Conservation (phyloP, 1,140 invertebrate species). For the Anoplophora glabripennis region DNA sequence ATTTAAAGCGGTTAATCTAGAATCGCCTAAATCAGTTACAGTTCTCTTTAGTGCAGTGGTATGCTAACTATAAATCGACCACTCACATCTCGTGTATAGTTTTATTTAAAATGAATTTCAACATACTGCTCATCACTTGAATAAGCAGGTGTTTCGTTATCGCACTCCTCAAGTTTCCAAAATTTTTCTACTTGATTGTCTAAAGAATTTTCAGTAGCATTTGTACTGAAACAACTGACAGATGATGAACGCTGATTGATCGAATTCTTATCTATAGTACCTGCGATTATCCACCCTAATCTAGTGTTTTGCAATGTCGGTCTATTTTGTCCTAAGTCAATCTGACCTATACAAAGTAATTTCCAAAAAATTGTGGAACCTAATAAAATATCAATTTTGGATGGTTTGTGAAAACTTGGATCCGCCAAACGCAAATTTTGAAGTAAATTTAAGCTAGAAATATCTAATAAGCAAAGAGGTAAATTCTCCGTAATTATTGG, state of each 20-base stretch:
- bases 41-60: slow-evolving; percentile 8
- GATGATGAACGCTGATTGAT: background rate
- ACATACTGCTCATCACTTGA: slow-evolving; percentile 4
- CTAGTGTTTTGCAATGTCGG: slow-evolving; percentile 32
- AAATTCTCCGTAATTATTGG: too few species aligned
- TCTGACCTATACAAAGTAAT: slow-evolving; percentile 30
- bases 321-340: slow-evolving; percentile 20
- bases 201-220: slow-evolving; percentile 4
- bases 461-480: too few species aligned
- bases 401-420: slow-evolving; percentile 29
- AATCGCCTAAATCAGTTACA: slow-evolving; percentile 6
- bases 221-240: background rate
- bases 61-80: slow-evolving; percentile 32
- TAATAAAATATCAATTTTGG: slow-evolving; percentile 34
- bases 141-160: background rate
- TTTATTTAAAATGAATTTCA: slow-evolving; percentile 13
- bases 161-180: slow-evolving; percentile 40
- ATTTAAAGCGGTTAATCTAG: slow-evolving; percentile 8
- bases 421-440: slow-evolving; percentile 27
- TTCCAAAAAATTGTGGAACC: slow-evolving; percentile 38
- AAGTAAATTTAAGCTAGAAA: slow-evolving; percentile 1
- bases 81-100: slow-evolving; percentile 27
- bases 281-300: slow-evolving; percentile 27
- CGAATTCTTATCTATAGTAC: background rate
- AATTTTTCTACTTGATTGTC: slow-evolving; percentile 25